These are phyloP conservation scores for Momotus momota DNA, from an alignment of 2,797 vertebrate genomes.

Conservation along the genomic window DNA sequence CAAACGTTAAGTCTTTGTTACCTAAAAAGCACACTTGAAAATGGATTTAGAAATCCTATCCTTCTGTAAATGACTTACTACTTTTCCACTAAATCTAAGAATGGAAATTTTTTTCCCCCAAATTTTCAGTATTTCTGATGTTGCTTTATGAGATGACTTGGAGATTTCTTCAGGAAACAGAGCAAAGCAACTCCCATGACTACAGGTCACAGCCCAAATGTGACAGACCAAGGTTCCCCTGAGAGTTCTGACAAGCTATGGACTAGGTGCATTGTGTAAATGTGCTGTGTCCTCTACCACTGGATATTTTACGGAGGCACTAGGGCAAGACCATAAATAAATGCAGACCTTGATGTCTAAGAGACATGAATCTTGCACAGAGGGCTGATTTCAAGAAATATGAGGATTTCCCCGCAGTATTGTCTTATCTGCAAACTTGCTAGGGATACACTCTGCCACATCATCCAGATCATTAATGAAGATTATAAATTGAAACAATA, in stretches of 20 bases:
- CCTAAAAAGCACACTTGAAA: background rate
- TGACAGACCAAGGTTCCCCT: background rate
- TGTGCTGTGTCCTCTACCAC: background rate
- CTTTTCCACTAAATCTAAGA: background rate
- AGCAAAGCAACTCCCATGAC: background rate
- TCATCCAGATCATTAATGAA: too few species aligned
- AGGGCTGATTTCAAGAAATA: background rate
- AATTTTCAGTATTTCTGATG: background rate
- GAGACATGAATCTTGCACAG: background rate
- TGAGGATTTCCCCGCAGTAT: background rate
- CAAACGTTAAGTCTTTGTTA: background rate
- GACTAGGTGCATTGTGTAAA: background rate
- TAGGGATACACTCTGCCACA: too few species aligned
- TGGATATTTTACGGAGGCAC: background rate
- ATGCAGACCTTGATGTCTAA: too few species aligned
- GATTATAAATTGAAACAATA: too few species aligned
- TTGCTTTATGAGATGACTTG: background rate
- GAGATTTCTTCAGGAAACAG: background rate
- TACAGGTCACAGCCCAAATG: background rate
- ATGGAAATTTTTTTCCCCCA: background rate
- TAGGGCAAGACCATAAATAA: background rate
- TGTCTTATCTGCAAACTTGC: too few species aligned
- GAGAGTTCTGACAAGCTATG: background rate
- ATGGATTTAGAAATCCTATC: background rate
- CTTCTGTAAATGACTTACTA: background rate